These are phyloP conservation scores for Anthopleura sola DNA, from an alignment of 64 coral and sea anemone species.

Conservation along the genomic window DNA sequence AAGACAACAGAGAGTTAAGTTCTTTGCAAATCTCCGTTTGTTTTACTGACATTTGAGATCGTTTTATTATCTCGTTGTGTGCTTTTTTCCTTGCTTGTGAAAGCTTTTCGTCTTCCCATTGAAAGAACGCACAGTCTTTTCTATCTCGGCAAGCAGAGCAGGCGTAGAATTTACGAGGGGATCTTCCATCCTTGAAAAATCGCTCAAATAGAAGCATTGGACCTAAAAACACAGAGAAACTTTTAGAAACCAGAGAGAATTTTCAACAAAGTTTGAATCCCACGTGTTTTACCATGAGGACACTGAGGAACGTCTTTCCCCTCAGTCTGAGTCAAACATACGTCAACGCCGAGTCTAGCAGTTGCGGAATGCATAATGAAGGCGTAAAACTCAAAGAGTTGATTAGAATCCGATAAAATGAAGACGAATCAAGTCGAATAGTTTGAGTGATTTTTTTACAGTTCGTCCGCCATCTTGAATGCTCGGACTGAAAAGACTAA, in stretches of 20 bases:
- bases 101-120: slow-evolving; percentile 87
- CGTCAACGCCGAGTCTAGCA: slow-evolving; percentile 75
- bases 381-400: not conserved
- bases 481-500: not conserved
- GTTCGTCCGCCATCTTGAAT: slow-evolving; percentile 6
- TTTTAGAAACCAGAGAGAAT: not conserved
- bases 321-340: slow-evolving; percentile 55
- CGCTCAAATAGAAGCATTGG: slow-evolving; percentile 98
- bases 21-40: not conserved
- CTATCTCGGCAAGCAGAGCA: slow-evolving; percentile 89
- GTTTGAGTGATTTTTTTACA: not conserved
- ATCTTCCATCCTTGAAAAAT: slow-evolving; percentile 68
- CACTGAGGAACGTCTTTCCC: slow-evolving; percentile 43
- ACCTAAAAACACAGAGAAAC: slow-evolving; percentile 45
- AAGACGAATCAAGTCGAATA: too few species aligned
- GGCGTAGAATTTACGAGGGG: slow-evolving; percentile 67
- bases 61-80: slow-evolving; percentile 66
- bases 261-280: not conserved
- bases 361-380: slow-evolving; percentile 46
- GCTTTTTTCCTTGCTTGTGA: slow-evolving; percentile 63
- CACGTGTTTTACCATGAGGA: slow-evolving; percentile 68
- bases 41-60: slow-evolving; percentile 10
- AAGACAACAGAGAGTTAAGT: not conserved
- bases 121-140: slow-evolving; percentile 93
- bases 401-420: not conserved